phyloP scores from a whole-genome alignment of 2,113 vertebrate species.

The Tupaia chinensis region DNA sequence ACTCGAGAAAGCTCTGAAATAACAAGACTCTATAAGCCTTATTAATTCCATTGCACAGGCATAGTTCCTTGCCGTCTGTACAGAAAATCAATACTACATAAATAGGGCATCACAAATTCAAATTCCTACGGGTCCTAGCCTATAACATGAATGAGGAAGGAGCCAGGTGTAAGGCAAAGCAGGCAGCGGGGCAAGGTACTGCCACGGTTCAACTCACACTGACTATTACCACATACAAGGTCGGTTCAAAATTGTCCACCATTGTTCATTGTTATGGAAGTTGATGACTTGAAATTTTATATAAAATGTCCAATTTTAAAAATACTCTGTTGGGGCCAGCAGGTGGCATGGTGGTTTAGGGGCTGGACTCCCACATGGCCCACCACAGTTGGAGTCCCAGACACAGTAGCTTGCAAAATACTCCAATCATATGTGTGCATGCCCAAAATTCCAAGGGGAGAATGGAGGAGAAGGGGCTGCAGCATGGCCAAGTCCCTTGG shows the following conservation, averaged over 20 bases:
- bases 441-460: no score
- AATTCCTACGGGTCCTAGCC: neutral
- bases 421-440: no score
- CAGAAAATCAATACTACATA: neutral
- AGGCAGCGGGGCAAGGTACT: accelerated
- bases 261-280: neutral
- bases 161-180: neutral
- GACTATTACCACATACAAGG: neutral
- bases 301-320: neutral
- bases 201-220: accelerated
- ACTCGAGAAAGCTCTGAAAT: neutral
- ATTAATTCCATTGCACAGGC: neutral
- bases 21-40: neutral
- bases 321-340: neutral
- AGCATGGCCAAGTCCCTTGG: no score
- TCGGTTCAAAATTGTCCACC: neutral
- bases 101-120: neutral
- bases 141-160: neutral
- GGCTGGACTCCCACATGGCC: no score
- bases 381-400: no score
- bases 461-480: no score
- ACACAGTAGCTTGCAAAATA: no score
- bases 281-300: neutral
- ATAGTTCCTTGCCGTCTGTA: neutral
- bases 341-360: no score